These are phyloP conservation scores for Andrena hattorfiana DNA, from an alignment of 2,888 invertebrate genomes.

Conservation along the genomic window DNA sequence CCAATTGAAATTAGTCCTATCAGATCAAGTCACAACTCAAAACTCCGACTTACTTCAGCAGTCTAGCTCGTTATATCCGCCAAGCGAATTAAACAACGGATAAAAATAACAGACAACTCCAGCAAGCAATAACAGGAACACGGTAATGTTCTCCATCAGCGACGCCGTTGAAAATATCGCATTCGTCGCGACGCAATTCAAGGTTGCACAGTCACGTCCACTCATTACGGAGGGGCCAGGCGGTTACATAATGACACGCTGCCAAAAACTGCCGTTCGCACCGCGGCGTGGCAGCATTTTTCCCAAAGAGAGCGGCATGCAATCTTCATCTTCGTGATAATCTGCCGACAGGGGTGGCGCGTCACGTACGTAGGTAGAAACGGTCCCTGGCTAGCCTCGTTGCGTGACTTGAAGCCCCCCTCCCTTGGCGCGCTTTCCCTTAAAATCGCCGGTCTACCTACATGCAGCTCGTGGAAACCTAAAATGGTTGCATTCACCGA, in stretches of 20 bases:
- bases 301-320: slow-evolving; percentile 19
- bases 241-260: slow-evolving; percentile 28
- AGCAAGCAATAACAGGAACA: neutral
- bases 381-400: slow-evolving; percentile 30
- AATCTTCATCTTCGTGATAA: slow-evolving; percentile 57
- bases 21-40: too few species aligned
- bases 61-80: too few species aligned
- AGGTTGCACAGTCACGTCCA: slow-evolving; percentile 52
- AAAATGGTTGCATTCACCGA: slow-evolving; percentile 2
- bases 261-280: slow-evolving; percentile 26
- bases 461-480: slow-evolving; percentile 22
- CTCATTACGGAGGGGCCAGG: neutral
- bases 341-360: slow-evolving; percentile 51
- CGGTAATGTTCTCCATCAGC: neutral
- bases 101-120: neutral
- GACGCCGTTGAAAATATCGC: neutral
- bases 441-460: slow-evolving; percentile 5
- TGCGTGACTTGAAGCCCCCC: slow-evolving; percentile 62
- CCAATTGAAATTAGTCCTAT: too few species aligned
- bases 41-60: too few species aligned
- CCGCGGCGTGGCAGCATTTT: slow-evolving; percentile 40
- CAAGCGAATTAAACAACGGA: too few species aligned
- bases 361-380: slow-evolving; percentile 63
- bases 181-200: slow-evolving; percentile 9
- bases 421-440: slow-evolving; percentile 14